Base-by-base conservation (phyloP, 2,888 invertebrate species). In the Sarcophaga carnaria region DNA sequence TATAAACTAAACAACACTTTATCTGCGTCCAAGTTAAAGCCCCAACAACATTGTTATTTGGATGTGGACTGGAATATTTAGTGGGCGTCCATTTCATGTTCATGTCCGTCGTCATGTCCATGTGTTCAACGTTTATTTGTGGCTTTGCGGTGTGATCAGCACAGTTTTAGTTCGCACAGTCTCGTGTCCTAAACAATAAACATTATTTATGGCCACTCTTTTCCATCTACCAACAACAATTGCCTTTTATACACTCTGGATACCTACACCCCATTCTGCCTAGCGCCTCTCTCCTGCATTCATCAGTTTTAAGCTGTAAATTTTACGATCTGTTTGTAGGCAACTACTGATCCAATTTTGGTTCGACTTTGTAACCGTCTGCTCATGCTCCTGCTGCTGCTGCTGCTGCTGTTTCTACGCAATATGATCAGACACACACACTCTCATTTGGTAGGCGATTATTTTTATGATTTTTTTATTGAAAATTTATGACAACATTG, bases 241-340 rank as follows among this genome's bases (percentile, higher is more conserved):
- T 49, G 60, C 22, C 14, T 64, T 70, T 78, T 66, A 54, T 54
- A 54, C 54, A 22, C 62, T 17, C n/a, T 11, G 22, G n/a, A n/a
- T 20, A n/a, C 20, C 17, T 27, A 71, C 27, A 11, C 71, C 64
- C 37, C 17, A 60, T 17, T 69, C 47, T 72, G 37, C 22, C 49
- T 45, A 60, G 12, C n/a, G 25, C 20, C 49, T 49, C 22, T 60
- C 60, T 54, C 14, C 49, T 8, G 67, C 67, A 80, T 63, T 77
- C 69, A 74, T 81, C 47, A 78, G 70, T 22, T 76, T 80, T 80
- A 82, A 71, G 76, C 79, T 75, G 75, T 78, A 84, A 82, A 25
- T 84, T 87, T 87, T 84, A 87, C 79, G 84, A 84, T 76, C 87
- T 87, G 87, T 84, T 87, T 84, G 84, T 87, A 79, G 70, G 70